phyloP scores from a whole-genome alignment of 2,888 invertebrate genomes.

The Spisula subtruncata region DNA sequence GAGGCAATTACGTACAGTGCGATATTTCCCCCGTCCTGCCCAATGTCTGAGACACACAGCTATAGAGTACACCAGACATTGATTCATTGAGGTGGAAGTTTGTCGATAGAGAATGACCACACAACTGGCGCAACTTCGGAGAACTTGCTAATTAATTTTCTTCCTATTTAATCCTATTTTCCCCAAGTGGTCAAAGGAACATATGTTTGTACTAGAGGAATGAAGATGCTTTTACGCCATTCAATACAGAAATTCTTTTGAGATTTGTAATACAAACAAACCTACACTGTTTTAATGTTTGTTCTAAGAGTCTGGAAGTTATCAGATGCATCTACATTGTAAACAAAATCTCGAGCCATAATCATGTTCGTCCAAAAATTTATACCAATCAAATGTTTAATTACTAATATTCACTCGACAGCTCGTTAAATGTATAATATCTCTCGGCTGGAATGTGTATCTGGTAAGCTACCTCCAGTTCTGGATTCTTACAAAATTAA shows the following conservation, averaged over 20 bases:
- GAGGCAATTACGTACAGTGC: not conserved
- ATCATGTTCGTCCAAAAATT: not conserved
- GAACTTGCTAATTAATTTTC: not conserved
- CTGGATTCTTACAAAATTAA: too few species aligned
- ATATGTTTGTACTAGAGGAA: not conserved
- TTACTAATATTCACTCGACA: not conserved
- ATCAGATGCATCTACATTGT: not conserved
- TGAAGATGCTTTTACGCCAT: not conserved
- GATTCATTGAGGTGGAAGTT: slow-evolving; percentile 14
- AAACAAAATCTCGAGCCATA: not conserved
- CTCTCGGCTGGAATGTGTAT: not conserved
- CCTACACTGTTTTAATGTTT: not conserved
- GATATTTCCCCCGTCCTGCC: not conserved
- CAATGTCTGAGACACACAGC: not conserved
- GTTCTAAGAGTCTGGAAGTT: not conserved
- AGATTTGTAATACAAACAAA: slow-evolving; percentile 19
- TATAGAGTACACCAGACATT: not conserved
- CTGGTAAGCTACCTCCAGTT: not conserved
- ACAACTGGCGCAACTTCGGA: not conserved
- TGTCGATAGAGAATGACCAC: slow-evolving; percentile 17
- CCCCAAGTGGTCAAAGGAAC: not conserved
- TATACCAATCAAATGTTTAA: slow-evolving; percentile 19
- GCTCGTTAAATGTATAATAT: not conserved
- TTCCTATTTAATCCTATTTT: not conserved
- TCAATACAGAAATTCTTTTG: not conserved